A percentile compares a stretch with the other conserved stretches of the same genome.
Evolutionary conservation across 2,888 invertebrate species (phyloP).

Genomic region (Beris morrisii): DNA sequence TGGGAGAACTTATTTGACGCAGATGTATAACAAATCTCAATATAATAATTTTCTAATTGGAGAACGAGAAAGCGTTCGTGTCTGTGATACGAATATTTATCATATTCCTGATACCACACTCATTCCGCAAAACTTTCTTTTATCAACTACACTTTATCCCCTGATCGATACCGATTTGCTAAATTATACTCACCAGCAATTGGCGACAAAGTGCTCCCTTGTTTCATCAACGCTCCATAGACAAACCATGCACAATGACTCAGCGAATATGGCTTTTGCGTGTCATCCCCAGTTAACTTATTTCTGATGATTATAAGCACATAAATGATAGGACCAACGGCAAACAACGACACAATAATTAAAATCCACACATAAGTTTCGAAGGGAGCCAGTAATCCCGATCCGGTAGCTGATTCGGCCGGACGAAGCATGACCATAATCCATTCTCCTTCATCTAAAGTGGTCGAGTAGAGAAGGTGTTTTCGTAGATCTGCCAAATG

Average conservation of each 20-base stretch:
- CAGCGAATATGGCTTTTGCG: constrained; percentile 63
- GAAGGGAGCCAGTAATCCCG: constrained; percentile 81
- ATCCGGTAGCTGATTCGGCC: constrained; percentile 77
- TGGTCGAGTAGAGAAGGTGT: constrained; percentile 62
- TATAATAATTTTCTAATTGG: too few relatives aligned
- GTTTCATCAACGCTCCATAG: constrained; percentile 84
- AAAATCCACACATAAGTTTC: constrained; percentile 72
- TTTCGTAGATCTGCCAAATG: constrained; percentile 62
- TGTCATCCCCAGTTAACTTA: constrained; percentile 63
- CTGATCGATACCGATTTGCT: too few relatives aligned
- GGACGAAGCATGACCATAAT: constrained; percentile 80
- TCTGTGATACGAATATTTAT: too few relatives aligned
- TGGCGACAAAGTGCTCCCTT: constrained; percentile 80
- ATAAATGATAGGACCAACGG: constrained; percentile 79
- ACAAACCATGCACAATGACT: constrained; percentile 83
- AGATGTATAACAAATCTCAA: too few relatives aligned
- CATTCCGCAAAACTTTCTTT: too few relatives aligned
- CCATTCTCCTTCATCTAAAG: constrained; percentile 75
- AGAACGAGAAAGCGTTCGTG: too few relatives aligned
- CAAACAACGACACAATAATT: constrained; percentile 69
- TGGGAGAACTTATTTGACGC: too few relatives aligned
- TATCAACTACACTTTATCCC: too few relatives aligned
- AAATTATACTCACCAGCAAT: constrained; percentile 66
- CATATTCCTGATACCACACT: too few relatives aligned
- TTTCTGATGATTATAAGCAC: constrained; percentile 67